Base-by-base conservation (phyloP, 2,888 invertebrate genomes). In the Drosophila demipolita region DNA sequence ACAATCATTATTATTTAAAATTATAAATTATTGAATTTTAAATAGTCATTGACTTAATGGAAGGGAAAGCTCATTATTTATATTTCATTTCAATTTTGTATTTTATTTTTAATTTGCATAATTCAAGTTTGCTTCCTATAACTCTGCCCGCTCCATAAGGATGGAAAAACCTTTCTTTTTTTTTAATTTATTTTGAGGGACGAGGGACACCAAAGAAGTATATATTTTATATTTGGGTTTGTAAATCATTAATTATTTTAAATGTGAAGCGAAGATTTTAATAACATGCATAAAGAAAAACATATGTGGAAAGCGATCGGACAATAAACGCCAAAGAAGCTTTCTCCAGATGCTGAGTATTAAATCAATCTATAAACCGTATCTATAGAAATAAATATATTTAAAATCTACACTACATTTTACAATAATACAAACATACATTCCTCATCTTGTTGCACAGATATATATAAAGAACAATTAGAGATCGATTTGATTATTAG, bases 101-200 rank as follows among this genome's bases (percentile, higher is more conserved):
- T n/a, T n/a, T 3, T 0, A 52, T 52, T 50, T 50, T 3, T n/a
- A n/a, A 15, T 33, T 8, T 3, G n/a, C 8, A 12, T n/a, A 33
- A 32, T 52, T 6, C 32, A 52, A n/a, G 29, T 20, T 57, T 42
- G 20, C 32, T n/a, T 42, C 15, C 17, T 15, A 20, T 15, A 57
- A 32, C n/a, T 40, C 57, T 57, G 32, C 57, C 40, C 57, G 57
- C 57, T 57, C 57, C 57, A 32, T 15, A n/a, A 38, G 32, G 12
- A 20, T 20, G 12, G 38, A 55, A 6, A 38, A 38, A 17, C 12
- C 29, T 6, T 29, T 23, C 2, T 38, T 38, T 35, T 3, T 15
- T 15, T 7, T 54, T 9, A 9, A 17, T 35, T 35, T 3, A n/a
- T n/a, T 32, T 29, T 32, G 11, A n/a, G n/a, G 4, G 11, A 29